phyloP scores from a whole-genome alignment of 2,888 invertebrate genomes.

The Tenodera sinensis region DNA sequence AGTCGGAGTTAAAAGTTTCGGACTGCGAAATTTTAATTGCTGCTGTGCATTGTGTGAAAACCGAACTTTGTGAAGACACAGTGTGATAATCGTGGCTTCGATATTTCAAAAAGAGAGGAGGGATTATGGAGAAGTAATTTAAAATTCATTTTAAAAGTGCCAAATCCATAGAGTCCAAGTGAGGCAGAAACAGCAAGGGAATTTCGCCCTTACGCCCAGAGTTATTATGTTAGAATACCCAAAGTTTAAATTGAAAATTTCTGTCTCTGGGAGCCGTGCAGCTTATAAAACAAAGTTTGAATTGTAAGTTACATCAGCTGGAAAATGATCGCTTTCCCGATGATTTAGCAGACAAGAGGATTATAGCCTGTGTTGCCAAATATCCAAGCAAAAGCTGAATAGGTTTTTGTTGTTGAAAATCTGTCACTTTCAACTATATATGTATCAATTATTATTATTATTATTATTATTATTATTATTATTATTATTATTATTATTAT shows the following conservation, averaged over 20 bases:
- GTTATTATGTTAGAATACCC: neutral
- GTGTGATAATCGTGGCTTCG: neutral
- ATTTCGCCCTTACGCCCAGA: neutral
- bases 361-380: neutral
- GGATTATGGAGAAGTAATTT: neutral
- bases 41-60: neutral
- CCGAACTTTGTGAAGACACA: neutral
- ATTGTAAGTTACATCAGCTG: neutral
- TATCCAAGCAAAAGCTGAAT: neutral
- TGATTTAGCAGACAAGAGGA: neutral
- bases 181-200: neutral
- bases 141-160: slow-evolving; percentile 18
- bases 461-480: no score
- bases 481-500: no score
- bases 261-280: neutral
- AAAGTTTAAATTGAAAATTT: neutral
- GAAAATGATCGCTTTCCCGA: neutral
- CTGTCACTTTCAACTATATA: no score
- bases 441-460: no score
- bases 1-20: neutral
- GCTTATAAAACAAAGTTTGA: neutral
- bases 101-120: neutral
- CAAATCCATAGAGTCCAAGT: neutral
- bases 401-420: no score
- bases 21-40: neutral